A percentile compares a stretch with the other conserved stretches of the same genome.
phyloP scores from a whole-genome alignment of 2,797 vertebrate species.

The Hoplostethus atlanticus region DNA sequence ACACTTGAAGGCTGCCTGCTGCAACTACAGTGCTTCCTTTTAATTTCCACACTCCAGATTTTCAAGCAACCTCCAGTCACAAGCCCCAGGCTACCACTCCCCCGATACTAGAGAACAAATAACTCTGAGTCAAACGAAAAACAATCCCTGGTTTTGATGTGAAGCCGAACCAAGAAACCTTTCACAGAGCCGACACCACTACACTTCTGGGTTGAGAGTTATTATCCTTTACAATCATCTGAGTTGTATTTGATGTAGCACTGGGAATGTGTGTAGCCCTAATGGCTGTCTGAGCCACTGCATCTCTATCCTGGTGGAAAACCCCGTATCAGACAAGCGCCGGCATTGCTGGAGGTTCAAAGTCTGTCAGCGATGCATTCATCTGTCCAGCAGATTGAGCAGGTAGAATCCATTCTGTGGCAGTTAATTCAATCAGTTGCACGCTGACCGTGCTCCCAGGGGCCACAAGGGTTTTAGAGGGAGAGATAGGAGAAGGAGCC shows the following conservation, averaged over 20 bases:
- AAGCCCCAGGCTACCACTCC: slow-evolving; percentile 35
- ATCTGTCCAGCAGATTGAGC: slow-evolving; percentile 63
- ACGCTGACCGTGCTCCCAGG: slow-evolving; percentile 58
- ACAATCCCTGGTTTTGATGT: slow-evolving; percentile 44
- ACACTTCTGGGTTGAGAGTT: slow-evolving; percentile 22
- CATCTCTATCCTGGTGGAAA: slow-evolving; percentile 20
- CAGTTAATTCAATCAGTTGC: slow-evolving; percentile 72
- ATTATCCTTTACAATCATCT: slow-evolving; percentile 46
- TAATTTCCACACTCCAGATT: slow-evolving; percentile 63
- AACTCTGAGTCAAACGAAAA: slow-evolving; percentile 36
- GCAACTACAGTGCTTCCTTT: slow-evolving; percentile 61
- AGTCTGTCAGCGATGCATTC: slow-evolving; percentile 60
- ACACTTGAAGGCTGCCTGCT: slow-evolving; percentile 65
- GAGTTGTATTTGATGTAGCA: slow-evolving; percentile 30
- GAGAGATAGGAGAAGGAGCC: slow-evolving; percentile 61
- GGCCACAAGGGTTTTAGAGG: slow-evolving; percentile 52
- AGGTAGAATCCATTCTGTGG: slow-evolving; percentile 67
- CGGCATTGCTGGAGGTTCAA: slow-evolving; percentile 37
- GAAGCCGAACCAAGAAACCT: slow-evolving; percentile 38
- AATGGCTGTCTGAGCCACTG: slow-evolving; percentile 41
- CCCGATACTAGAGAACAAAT: slow-evolving; percentile 56
- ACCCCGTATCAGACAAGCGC: slow-evolving; percentile 35
- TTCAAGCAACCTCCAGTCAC: slow-evolving; percentile 48
- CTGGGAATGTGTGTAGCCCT: slow-evolving; percentile 47
- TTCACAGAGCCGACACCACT: slow-evolving; percentile 17